phyloP scores from a whole-genome alignment of 2,113 vertebrate species.

The Dissostichus mawsoni region DNA sequence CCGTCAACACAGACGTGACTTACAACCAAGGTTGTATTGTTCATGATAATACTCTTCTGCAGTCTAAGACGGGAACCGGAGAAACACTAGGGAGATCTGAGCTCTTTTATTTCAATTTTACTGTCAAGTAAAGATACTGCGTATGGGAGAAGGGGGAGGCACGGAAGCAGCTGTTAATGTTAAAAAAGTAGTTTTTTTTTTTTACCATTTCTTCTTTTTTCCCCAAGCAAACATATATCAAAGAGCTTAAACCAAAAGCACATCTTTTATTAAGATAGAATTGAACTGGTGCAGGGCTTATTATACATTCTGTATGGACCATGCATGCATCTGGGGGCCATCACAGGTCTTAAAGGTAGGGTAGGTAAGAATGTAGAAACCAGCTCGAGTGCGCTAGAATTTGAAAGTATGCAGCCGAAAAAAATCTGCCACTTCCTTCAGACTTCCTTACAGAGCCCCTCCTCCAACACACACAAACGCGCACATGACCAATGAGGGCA shows the following conservation, averaged over 20 bases:
- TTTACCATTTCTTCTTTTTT: neutral
- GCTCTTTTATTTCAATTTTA: slow-evolving; percentile 56
- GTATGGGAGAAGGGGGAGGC: slow-evolving; percentile 21
- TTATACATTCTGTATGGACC: neutral
- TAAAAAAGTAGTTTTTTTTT: slow-evolving; percentile 18
- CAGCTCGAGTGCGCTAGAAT: too few species aligned
- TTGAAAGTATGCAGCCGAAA: too few species aligned
- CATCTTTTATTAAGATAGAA: neutral
- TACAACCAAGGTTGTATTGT: slow-evolving; percentile 49
- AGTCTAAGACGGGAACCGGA: slow-evolving; percentile 43
- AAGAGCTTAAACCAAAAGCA: slow-evolving; percentile 16
- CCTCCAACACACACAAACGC: too few species aligned
- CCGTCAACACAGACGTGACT: slow-evolving; percentile 64
- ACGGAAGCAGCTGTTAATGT: slow-evolving; percentile 25
- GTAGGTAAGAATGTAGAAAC: too few species aligned
- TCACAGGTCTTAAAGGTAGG: neutral
- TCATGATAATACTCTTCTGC: slow-evolving; percentile 48
- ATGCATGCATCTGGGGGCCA: neutral
- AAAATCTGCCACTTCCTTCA: too few species aligned
- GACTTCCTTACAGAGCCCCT: too few species aligned
- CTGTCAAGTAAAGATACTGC: slow-evolving; percentile 39
- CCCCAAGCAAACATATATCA: neutral
- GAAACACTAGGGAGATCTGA: slow-evolving; percentile 38
- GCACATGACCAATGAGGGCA: too few species aligned
- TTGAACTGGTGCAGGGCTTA: neutral